These are phyloP conservation scores for Speoplatyrhinus poulsoni DNA, from an alignment of 2,113 vertebrate species.

Conservation along the genomic window DNA sequence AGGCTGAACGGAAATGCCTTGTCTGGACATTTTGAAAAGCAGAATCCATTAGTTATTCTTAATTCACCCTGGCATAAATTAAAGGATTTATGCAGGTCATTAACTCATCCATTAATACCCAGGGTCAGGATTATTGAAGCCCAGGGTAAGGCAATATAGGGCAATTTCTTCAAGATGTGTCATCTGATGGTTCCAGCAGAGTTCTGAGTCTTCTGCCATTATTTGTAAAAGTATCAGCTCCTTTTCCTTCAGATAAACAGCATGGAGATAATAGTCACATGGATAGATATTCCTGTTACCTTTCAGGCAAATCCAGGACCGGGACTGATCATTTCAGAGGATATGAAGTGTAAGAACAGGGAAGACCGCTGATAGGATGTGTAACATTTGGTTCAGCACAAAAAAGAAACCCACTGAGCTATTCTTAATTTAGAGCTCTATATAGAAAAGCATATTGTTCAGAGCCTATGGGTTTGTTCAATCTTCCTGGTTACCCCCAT, in stretches of 20 bases:
- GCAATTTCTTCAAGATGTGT: constrained; percentile 75
- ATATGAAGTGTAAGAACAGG: constrained; percentile 68
- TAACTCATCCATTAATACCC: constrained; percentile 81
- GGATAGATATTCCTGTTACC: constrained; percentile 71
- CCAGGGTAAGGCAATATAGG: constrained; percentile 77
- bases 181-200: constrained; percentile 71
- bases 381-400: constrained; percentile 74
- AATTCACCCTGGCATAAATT: constrained; percentile 83
- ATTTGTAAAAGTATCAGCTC: constrained; percentile 77
- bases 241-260: constrained; percentile 74
- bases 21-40: constrained; percentile 78
- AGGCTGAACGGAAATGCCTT: constrained; percentile 79
- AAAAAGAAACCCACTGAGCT: constrained; percentile 71
- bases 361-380: constrained; percentile 68
- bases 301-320: constrained; percentile 71
- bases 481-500: constrained; percentile 40
- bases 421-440: constrained; percentile 67
- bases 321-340: constrained; percentile 69
- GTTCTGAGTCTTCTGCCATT: constrained; percentile 70
- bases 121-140: constrained; percentile 81
- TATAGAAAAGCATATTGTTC: constrained; percentile 41
- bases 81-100: constrained; percentile 81
- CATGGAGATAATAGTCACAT: constrained; percentile 69
- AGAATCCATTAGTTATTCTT: constrained; percentile 82
- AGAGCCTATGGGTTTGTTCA: constrained; percentile 25